A percentile compares a stretch with the other conserved stretches of the same genome.
Evolutionary conservation across 1,140 invertebrate species (phyloP).

Genomic region (Hermatobates lingyangjiaoensis): DNA sequence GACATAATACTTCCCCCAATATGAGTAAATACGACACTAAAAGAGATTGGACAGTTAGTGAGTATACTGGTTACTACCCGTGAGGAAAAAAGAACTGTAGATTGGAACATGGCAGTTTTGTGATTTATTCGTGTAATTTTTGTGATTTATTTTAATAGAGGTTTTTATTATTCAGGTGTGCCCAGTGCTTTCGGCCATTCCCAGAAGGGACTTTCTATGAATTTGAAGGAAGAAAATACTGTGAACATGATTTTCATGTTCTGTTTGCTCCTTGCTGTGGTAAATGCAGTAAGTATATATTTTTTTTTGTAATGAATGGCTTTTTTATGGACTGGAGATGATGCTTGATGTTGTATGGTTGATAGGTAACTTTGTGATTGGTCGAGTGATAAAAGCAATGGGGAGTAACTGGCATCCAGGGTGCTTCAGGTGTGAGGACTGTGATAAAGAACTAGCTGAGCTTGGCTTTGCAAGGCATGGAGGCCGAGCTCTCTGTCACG

Average conservation of each 20-base stretch:
- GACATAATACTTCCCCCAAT: no score
- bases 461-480: slow-evolving; percentile 92
- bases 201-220: slow-evolving; percentile 97
- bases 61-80: no score
- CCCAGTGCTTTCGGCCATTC: slow-evolving; percentile 95
- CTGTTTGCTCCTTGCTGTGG: slow-evolving; percentile 95
- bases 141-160: background rate
- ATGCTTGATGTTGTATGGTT: background rate
- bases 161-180: slow-evolving; percentile 51
- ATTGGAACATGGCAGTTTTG: background rate
- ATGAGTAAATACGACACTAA: no score
- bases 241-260: slow-evolving; percentile 98
- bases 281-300: slow-evolving; percentile 60
- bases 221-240: slow-evolving; percentile 97
- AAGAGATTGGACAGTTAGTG: no score
- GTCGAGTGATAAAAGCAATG: slow-evolving; percentile 98
- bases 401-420: slow-evolving; percentile 95
- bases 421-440: slow-evolving; percentile 93
- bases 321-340: background rate
- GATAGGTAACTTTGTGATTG: slow-evolving; percentile 84
- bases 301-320: background rate
- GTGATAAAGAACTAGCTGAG: slow-evolving; percentile 78
- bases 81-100: no score
- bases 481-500: slow-evolving; percentile 81
- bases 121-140: background rate